Evolutionary conservation across 2,888 invertebrate genomes (phyloP).

Genomic region (Epinotia demarniana): DNA sequence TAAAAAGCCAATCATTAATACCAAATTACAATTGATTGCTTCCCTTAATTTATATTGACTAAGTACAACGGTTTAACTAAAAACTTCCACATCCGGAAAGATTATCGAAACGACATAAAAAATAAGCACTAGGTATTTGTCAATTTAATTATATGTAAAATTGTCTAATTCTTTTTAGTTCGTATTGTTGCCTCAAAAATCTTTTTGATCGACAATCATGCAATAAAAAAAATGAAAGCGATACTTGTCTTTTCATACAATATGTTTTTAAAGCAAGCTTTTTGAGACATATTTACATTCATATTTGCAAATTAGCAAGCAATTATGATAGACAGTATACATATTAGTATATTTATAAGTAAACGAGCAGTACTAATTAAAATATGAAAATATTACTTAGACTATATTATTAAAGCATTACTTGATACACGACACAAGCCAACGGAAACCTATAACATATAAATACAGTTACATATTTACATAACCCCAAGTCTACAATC

Average conservation of each 20-base stretch:
- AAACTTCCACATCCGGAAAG: neutral
- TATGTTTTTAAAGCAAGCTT: neutral
- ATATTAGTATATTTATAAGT: neutral
- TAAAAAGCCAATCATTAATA: conserved; percentile 1
- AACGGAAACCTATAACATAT: neutral
- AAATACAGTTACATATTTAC: conserved; percentile 22
- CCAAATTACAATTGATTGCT: conserved; percentile 2
- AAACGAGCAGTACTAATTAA: neutral
- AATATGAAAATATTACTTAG: conserved; percentile 9
- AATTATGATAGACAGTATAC: neutral
- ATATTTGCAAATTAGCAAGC: neutral
- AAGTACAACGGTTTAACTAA: neutral
- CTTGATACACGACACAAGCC: neutral
- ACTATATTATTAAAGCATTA: conserved; percentile 18
- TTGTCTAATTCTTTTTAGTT: no score
- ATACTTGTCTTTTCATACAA: no score
- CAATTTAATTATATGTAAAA: no score
- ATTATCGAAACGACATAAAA: neutral
- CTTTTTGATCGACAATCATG: neutral
- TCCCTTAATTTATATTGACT: neutral
- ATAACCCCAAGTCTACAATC: conserved; percentile 30
- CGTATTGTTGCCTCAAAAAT: no score
- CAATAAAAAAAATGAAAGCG: neutral
- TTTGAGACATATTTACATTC: neutral
- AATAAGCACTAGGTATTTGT: neutral